Evolutionary conservation across 2,888 invertebrate species (phyloP), one percentile per base, ranked within the genome.

Genomic region (Clusia tigrina): DNA sequence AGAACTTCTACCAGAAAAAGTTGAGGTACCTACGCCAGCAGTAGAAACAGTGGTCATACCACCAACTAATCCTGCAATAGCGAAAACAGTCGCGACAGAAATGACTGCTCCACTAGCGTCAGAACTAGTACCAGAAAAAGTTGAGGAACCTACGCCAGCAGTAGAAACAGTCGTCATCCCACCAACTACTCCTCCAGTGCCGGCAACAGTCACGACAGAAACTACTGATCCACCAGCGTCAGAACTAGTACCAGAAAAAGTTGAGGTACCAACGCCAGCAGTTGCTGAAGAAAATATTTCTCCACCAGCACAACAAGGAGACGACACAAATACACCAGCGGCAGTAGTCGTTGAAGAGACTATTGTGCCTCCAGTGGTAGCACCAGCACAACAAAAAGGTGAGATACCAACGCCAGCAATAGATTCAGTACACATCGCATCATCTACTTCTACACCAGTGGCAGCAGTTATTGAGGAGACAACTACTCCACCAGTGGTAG

Each of bases 231-330:
- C 12, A 26, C 38, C 25, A 0, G 18, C 2, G 22, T 15, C 17
- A n/a, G 10, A 54, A 17, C n/a, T 0, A 20, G n/a, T 12, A 9
- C 24, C n/a, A n/a, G n/a, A n/a, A 26, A 38, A n/a, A 37, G 48
- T 48, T n/a, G 18, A 48, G 3, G 56, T 46, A 46, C 20, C 18
- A 54, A 5, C 54, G 25, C 23, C 54, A 17, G 25, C 46, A 46
- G n/a, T 18, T 17, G 15, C 17, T 2, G 48, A 55, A 55, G 46
- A 18, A 56, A 38, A 20, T n/a, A 2, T 23, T 17, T n/a, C 1
- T n/a, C n/a, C 57, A 54, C 15, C 61, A 22, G 58, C 25, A 46
- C 20, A 17, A 22, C 6, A 12, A 25, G 2, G 12, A 23, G 20
- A n/a, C 18, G 32, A 54, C 25, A 10, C 32, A 54, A 32, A 12